Conservation (phyloP, 2,113 vertebrate genomes). For the Sander lucioperca region DNA sequence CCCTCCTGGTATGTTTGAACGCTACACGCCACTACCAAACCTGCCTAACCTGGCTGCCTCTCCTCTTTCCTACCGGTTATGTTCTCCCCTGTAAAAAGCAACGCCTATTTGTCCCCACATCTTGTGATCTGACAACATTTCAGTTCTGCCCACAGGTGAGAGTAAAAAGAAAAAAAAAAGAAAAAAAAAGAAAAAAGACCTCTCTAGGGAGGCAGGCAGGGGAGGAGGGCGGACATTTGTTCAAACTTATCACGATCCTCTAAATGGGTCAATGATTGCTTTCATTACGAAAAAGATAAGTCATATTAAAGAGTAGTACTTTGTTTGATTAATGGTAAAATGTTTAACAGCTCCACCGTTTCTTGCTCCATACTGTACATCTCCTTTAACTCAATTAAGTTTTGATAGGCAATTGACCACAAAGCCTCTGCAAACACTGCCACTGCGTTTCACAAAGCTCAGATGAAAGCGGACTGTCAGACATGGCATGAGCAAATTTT, state of each 20-base stretch:
- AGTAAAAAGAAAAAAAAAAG: background rate
- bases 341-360: background rate
- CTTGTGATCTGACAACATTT: conserved; percentile 64
- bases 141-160: conserved; percentile 51
- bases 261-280: conserved; percentile 43
- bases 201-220: conserved; percentile 12
- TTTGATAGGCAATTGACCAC: conserved; percentile 45
- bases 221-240: background rate
- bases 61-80: conserved; percentile 38
- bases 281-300: background rate
- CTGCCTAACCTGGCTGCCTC: conserved; percentile 79
- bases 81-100: conserved; percentile 19
- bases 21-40: conserved; percentile 70
- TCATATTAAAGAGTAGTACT: background rate
- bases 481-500: conserved; percentile 66
- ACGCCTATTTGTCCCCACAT: conserved; percentile 61
- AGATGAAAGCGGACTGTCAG: conserved; percentile 56
- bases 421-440: conserved; percentile 42
- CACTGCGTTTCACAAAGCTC: conserved; percentile 52
- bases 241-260: conserved; percentile 17
- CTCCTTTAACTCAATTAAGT: conserved; percentile 35
- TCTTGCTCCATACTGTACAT: background rate
- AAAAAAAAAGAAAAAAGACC: background rate
- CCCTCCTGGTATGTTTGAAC: conserved; percentile 66
- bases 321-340: conserved; percentile 21